Conservation (phyloP, 37 sponge, comb jelly and placozoan genomes). For the Lycopodina hypogea region DNA sequence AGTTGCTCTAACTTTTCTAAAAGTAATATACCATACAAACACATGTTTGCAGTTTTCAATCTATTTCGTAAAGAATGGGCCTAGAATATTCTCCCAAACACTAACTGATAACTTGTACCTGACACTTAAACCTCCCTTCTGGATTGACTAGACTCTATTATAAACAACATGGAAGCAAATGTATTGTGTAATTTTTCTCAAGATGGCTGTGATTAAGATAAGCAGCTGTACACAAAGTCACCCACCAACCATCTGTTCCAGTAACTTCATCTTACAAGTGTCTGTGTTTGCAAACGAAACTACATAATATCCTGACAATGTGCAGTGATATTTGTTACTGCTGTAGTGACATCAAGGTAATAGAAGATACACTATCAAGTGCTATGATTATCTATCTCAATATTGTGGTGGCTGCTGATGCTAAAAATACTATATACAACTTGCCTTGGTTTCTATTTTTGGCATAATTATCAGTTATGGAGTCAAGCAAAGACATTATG, state of each 20-base stretch:
- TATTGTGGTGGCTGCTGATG: background rate
- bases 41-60: slow-evolving; percentile 26
- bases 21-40: slow-evolving; percentile 29
- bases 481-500: background rate
- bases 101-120: slow-evolving; percentile 1
- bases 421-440: background rate
- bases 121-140: slow-evolving; percentile 5
- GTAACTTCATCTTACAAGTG: slow-evolving; percentile 1
- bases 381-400: background rate
- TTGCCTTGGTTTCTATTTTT: background rate
- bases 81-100: slow-evolving; percentile 19
- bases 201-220: background rate
- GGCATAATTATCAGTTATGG: background rate
- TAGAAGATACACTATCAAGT: slow-evolving; percentile 2
- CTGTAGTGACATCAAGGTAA: background rate
- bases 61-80: slow-evolving; percentile 3
- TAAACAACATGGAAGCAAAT: background rate
- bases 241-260: slow-evolving; percentile 4
- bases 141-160: background rate
- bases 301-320: background rate
- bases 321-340: slow-evolving; percentile 1
- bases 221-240: background rate
- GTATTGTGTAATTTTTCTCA: background rate
- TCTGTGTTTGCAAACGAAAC: background rate
- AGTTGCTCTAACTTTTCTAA: slow-evolving; percentile 25